Evolutionary conservation across 2,888 invertebrate species (phyloP).

Genomic region (Limenitis camilla): DNA sequence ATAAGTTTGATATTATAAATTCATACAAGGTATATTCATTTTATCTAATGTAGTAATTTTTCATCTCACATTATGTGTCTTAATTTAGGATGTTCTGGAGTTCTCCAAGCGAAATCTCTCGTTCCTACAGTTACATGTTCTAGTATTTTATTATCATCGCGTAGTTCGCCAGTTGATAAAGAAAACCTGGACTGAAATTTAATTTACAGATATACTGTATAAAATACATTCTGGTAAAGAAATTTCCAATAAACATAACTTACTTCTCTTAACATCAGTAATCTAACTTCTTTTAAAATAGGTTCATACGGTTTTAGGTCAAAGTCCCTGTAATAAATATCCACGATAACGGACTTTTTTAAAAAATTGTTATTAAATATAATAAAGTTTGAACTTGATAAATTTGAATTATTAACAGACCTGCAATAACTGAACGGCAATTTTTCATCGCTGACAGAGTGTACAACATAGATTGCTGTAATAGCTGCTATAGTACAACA

Average conservation of each 20-base stretch:
- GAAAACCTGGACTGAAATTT: constrained; percentile 24
- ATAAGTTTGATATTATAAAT: neutral
- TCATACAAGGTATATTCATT: neutral
- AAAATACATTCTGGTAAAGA: neutral
- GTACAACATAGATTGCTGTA: constrained; percentile 43
- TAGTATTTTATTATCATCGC: constrained; percentile 13
- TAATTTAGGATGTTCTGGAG: constrained; percentile 7
- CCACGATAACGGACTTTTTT: neutral
- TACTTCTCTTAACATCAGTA: constrained; percentile 34
- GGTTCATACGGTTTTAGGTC: constrained; percentile 44
- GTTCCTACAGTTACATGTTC: constrained; percentile 18
- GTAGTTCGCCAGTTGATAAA: constrained; percentile 21
- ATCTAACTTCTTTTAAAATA: constrained; percentile 29
- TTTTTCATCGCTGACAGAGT: constrained; percentile 43
- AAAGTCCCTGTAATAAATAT: constrained; percentile 41
- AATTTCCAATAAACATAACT: constrained; percentile 1
- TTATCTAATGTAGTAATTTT: neutral
- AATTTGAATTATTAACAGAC: constrained; percentile 25
- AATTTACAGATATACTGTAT: no score
- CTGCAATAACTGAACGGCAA: constrained; percentile 61
- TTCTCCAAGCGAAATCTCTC: constrained; percentile 25
- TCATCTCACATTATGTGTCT: neutral
- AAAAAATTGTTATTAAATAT: no score
- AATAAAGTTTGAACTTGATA: no score
- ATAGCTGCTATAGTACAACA: constrained; percentile 54